These are phyloP conservation scores for Micrastur ruficollis DNA, from an alignment of 2,797 vertebrate genomes.

Conservation along the genomic window DNA sequence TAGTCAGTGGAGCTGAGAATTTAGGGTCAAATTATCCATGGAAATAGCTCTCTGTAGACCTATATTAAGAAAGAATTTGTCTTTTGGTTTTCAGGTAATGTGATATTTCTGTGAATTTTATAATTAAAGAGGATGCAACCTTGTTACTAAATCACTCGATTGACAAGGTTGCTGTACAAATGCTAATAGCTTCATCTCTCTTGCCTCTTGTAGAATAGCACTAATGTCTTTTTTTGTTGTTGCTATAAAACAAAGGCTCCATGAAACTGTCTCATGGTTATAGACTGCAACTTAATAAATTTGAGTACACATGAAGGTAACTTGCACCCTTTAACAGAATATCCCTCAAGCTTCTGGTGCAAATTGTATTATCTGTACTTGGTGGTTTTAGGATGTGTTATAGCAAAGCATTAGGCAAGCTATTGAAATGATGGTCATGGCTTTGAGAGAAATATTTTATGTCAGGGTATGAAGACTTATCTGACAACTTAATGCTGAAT, in stretches of 20 bases:
- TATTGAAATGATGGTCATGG: not conserved
- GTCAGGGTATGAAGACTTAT: not conserved
- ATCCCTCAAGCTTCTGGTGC: not conserved
- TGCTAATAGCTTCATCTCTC: not conserved
- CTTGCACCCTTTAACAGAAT: not conserved
- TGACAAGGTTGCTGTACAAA: not conserved
- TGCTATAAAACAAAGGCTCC: not conserved
- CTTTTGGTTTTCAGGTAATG: not conserved
- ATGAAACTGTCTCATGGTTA: not conserved
- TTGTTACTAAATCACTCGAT: not conserved
- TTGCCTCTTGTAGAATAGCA: not conserved
- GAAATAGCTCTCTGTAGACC: slow-evolving; percentile 11
- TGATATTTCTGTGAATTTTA: not conserved
- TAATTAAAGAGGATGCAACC: slow-evolving; percentile 9
- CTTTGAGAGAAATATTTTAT: not conserved
- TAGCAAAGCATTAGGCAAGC: not conserved
- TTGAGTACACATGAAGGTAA: not conserved
- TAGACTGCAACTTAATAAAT: not conserved
- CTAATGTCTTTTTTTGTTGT: not conserved
- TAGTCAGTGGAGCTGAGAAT: not conserved
- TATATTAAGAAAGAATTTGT: not conserved
- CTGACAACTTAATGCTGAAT: not conserved
- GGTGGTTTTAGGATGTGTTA: not conserved
- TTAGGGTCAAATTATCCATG: slow-evolving; percentile 10
- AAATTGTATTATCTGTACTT: not conserved